Conservation (phyloP, 2,797 vertebrate species). For the Myotis daubentonii region DNA sequence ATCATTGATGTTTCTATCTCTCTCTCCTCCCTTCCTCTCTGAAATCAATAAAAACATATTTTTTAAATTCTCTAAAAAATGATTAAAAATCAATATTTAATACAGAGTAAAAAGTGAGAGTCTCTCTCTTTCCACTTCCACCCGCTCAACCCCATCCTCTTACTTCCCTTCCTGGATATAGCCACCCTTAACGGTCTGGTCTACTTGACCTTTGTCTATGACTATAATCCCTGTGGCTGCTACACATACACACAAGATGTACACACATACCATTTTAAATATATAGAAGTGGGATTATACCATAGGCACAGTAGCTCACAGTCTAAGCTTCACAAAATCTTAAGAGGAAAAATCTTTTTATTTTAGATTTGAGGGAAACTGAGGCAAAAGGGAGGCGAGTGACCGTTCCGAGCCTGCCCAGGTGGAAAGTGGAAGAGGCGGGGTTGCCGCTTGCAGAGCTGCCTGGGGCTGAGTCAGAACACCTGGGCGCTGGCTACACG, state of each 20-base stretch:
- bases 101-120: conserved; percentile 6
- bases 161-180: not conserved
- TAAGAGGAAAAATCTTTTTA: not conserved
- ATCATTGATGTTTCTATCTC: too few relatives aligned
- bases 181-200: not conserved
- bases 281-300: not conserved
- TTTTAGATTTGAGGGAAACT: not conserved
- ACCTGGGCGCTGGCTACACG: not conserved
- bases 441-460: not conserved
- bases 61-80: too few relatives aligned
- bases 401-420: not conserved
- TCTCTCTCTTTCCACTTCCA: not conserved
- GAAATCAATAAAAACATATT: too few relatives aligned
- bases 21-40: too few relatives aligned
- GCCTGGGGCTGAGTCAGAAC: not conserved
- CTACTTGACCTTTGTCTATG: not conserved
- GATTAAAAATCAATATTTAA: not conserved
- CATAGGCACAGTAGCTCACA: not conserved
- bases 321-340: conserved; percentile 5
- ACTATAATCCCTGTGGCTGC: not conserved
- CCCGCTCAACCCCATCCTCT: not conserved
- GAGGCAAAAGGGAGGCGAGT: not conserved
- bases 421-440: not conserved
- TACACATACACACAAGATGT: not conserved
- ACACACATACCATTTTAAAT: not conserved